Percentiles rank a stretch among this genome's conserved stretches.
Evolutionary conservation across 2,888 invertebrate species (phyloP).

Genomic region (Dryococelus australis): DNA sequence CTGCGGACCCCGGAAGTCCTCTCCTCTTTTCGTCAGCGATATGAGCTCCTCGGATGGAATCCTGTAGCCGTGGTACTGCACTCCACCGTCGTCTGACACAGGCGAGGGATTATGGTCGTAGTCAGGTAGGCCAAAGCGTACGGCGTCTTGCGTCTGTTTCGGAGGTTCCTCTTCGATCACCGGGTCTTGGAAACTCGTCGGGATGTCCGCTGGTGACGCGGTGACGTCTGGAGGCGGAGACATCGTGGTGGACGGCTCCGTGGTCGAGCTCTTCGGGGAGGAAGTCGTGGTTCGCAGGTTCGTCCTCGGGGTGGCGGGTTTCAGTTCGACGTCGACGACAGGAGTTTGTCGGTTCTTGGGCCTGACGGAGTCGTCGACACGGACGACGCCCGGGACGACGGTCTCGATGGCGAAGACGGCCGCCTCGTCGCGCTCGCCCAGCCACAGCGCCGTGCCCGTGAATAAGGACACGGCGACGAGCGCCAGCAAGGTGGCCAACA

Average conservation of each 20-base stretch:
- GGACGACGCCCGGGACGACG: not conserved
- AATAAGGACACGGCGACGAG: conserved; percentile 50
- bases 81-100: not conserved
- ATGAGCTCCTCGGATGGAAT: not conserved
- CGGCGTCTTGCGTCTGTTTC: not conserved
- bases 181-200: not conserved
- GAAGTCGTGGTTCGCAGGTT: conserved; percentile 24
- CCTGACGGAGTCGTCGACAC: not conserved
- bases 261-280: conserved; percentile 35
- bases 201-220: not conserved
- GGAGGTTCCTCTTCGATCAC: not conserved
- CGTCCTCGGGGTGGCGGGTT: conserved; percentile 21
- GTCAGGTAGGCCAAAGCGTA: not conserved
- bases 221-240: not conserved
- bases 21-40: not conserved
- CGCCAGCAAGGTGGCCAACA: conserved; percentile 49
- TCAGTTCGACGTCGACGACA: not conserved
- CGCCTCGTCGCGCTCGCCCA: conserved; percentile 46
- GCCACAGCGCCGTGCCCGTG: conserved; percentile 51
- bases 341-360: not conserved
- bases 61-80: not conserved
- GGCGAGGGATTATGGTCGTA: not conserved
- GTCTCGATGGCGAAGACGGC: conserved; percentile 18
- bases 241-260: conserved; percentile 28
- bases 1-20: conserved; percentile 47